Evolutionary conservation across 2,888 invertebrate species (phyloP).

Genomic region (Pocota personata): DNA sequence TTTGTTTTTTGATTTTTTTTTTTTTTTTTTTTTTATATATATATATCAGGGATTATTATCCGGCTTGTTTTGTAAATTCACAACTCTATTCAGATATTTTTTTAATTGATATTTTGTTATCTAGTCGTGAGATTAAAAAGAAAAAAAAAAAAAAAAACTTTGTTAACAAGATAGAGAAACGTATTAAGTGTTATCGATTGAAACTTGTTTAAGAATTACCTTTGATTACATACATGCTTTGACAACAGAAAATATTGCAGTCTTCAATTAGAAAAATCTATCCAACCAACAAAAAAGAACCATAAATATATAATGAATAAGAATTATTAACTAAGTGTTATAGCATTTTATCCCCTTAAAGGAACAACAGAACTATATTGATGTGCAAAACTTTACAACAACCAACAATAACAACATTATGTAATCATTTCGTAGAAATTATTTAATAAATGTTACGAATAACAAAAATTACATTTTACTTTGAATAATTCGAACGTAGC

Average conservation of each 20-base stretch:
- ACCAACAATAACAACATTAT: slow-evolving; percentile 32
- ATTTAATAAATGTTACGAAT: slow-evolving; percentile 54
- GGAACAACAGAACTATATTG: slow-evolving; percentile 30
- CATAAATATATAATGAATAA: slow-evolving; percentile 25
- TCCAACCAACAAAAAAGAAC: slow-evolving; percentile 10
- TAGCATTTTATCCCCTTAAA: slow-evolving; percentile 17
- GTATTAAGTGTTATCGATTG: slow-evolving; percentile 60
- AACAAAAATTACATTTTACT: slow-evolving; percentile 35
- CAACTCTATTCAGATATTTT: slow-evolving; percentile 7
- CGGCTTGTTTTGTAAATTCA: slow-evolving; percentile 18
- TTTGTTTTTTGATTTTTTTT: slow-evolving; percentile 19
- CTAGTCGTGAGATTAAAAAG: slow-evolving; percentile 62
- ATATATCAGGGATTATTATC: slow-evolving; percentile 15
- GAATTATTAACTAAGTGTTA: slow-evolving; percentile 57
- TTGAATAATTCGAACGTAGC: slow-evolving; percentile 47
- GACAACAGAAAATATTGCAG: slow-evolving; percentile 9
- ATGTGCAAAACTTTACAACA: slow-evolving; percentile 59
- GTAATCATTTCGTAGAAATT: slow-evolving; percentile 54
- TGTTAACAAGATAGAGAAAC: slow-evolving; percentile 19
- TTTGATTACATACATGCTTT: slow-evolving; percentile 27
- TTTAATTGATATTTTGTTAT: slow-evolving; percentile 44
- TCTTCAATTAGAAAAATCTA: slow-evolving; percentile 8
- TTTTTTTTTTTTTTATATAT: background rate
- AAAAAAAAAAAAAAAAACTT: no score
- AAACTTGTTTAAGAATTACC: slow-evolving; percentile 39